Evolutionary conservation across 1,140 invertebrate genomes (phyloP).

Genomic region (Caerostris darwini): DNA sequence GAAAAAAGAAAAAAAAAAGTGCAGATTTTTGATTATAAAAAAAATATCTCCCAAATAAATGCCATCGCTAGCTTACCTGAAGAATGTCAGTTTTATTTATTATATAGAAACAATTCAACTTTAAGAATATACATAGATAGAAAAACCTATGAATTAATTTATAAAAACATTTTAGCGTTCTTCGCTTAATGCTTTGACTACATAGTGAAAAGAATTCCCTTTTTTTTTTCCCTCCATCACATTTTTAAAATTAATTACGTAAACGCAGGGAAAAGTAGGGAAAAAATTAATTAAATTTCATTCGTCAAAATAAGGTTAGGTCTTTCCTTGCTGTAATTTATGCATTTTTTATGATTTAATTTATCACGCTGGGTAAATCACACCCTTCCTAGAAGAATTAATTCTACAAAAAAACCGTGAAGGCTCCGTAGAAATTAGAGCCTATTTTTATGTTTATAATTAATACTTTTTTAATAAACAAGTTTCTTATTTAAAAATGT

Average conservation of each 20-base stretch:
- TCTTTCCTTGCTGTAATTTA: background rate
- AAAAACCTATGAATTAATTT: background rate
- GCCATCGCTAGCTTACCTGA: background rate
- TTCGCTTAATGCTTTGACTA: background rate
- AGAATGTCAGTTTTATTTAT: background rate
- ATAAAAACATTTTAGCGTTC: background rate
- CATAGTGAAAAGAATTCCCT: background rate
- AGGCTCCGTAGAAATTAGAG: background rate
- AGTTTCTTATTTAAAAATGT: background rate
- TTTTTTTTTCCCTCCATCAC: background rate
- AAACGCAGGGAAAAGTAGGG: background rate
- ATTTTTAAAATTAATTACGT: conserved; percentile 32
- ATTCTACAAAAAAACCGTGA: background rate
- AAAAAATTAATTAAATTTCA: conserved; percentile 43
- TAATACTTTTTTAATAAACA: background rate
- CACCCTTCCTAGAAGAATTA: background rate
- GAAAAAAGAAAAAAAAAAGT: background rate
- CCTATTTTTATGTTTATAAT: background rate
- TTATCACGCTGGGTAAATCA: background rate
- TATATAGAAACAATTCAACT: background rate
- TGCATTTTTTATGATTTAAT: conserved; percentile 1
- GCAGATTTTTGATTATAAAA: background rate
- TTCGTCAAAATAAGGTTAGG: conserved; percentile 32
- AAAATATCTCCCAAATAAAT: background rate
- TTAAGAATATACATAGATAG: background rate